A percentile compares a stretch with the other conserved stretches of the same genome.
Evolutionary conservation across 2,797 vertebrate species (phyloP).

Genomic region (Apogon hyalosoma): DNA sequence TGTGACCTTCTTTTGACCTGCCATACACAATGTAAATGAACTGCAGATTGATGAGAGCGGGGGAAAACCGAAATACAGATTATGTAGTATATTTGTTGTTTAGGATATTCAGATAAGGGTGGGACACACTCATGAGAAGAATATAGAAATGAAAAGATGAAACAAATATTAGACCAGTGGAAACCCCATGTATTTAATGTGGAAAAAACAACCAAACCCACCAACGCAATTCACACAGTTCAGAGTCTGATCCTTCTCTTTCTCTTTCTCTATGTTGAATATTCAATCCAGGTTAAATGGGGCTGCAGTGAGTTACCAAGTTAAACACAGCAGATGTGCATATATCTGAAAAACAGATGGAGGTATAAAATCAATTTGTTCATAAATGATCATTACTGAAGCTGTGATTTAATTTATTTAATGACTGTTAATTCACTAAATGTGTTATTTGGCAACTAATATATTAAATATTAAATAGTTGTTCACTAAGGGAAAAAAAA

Average conservation of each 20-base stretch:
- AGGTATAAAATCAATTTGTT: conserved; percentile 4
- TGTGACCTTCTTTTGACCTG: conserved; percentile 48
- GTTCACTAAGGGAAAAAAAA: background rate
- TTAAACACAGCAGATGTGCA: background rate
- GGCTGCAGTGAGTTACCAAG: background rate
- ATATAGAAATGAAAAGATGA: conserved; percentile 5
- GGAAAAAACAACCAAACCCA: no score
- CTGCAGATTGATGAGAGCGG: conserved; percentile 20
- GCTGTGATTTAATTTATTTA: conserved; percentile 4
- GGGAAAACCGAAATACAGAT: background rate
- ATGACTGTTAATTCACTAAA: background rate
- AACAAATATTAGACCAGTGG: conserved; percentile 1
- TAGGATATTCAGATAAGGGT: no score
- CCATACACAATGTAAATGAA: conserved; percentile 50
- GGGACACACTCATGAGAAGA: background rate
- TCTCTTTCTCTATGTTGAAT: background rate
- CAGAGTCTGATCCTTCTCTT: background rate
- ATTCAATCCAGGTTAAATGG: background rate
- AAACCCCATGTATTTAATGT: background rate
- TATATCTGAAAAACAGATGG: background rate
- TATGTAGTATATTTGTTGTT: background rate
- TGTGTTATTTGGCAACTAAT: conserved; percentile 1
- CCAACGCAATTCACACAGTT: background rate
- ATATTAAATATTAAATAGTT: conserved; percentile 4
- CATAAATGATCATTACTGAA: conserved; percentile 15